Evolutionary conservation across 2,888 invertebrate species (phyloP), one percentile per base, ranked within the genome.

Genomic region (Allophyes oxyacanthae): DNA sequence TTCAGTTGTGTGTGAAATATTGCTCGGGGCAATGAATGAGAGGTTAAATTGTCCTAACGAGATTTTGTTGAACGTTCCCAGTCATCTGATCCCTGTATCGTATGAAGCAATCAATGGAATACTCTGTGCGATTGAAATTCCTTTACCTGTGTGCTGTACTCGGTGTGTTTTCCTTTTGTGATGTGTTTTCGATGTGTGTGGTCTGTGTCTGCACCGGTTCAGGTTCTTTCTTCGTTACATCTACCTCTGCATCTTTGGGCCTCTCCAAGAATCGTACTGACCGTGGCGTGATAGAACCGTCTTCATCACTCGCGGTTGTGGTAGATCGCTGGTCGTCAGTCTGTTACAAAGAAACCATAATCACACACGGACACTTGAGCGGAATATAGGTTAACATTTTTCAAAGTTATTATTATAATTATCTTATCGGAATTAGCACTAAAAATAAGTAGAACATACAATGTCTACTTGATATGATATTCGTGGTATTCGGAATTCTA

Each of bases 201-300:
- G 40, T 26, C 15, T 50, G 56, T 6, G 26, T 62, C 20, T 72
- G 77, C 6, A 55, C 40, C 0, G 69, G 42, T 8, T 83, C 83
- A 2, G 74, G 43, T 6, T 85, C 83, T 10, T 66, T 72, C 59
- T 82, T 84, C 3, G 67, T 57, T 0, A 83, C 72, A 0, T 92
- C 91, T 9, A 91, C 92, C 34, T 94, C 94, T 34, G 89, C 86
- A 7, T 89, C 88, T 36, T 83, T 80, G 0, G 87, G 71, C 45
- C 92, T 84, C 70, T 96, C 96, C 7, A 95, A 94, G 82, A 97
- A 96, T 13, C 96, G 95, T 4, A 96, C 96, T 0, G 96, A 96
- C 36, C 97, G 94, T 5, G 94, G 94, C 4, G 95, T 94, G 36
- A 94, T 91, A 6, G 95, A 95, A 0, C 90, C 90, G 49, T 95